Percentiles rank a stretch among this genome's conserved stretches.
Evolutionary conservation across 2,888 invertebrate genomes (phyloP).

Genomic region (Lamproptera curius): DNA sequence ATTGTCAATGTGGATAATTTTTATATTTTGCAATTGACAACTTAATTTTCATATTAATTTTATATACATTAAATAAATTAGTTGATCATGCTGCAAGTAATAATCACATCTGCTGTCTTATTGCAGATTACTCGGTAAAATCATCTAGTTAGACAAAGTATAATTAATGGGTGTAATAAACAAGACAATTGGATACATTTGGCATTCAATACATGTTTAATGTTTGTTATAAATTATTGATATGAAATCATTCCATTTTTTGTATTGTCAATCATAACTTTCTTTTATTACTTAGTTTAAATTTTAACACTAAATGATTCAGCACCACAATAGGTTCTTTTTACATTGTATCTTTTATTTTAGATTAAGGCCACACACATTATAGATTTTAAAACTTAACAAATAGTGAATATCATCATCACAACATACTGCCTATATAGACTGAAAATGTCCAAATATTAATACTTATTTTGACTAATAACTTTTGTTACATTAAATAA

Average conservation of each 20-base stretch:
- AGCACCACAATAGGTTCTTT: constrained; percentile 23
- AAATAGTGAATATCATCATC: constrained; percentile 20
- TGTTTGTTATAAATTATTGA: too few species aligned
- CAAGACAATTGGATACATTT: constrained; percentile 41
- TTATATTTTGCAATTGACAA: constrained; percentile 35
- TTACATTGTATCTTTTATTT: constrained; percentile 18
- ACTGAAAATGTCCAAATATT: constrained; percentile 75
- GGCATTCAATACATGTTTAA: constrained; percentile 44
- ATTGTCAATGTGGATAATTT: constrained; percentile 58
- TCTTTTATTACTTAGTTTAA: too few species aligned
- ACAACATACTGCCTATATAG: constrained; percentile 64
- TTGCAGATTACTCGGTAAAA: too few species aligned
- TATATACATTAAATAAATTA: too few species aligned
- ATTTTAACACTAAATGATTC: too few species aligned
- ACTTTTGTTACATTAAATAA: constrained; percentile 72
- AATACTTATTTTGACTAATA: constrained; percentile 58
- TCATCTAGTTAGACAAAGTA: constrained; percentile 15
- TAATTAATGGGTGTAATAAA: constrained; percentile 24
- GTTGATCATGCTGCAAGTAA: too few species aligned
- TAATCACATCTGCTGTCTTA: too few species aligned
- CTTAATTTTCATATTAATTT: constrained; percentile 37
- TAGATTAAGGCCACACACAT: constrained; percentile 22
- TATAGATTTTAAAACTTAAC: constrained; percentile 14
- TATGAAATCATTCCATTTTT: background rate
- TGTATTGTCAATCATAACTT: background rate